Evolutionary conservation across 1,140 invertebrate species (phyloP).

Genomic region (Mesaphorura yosii): DNA sequence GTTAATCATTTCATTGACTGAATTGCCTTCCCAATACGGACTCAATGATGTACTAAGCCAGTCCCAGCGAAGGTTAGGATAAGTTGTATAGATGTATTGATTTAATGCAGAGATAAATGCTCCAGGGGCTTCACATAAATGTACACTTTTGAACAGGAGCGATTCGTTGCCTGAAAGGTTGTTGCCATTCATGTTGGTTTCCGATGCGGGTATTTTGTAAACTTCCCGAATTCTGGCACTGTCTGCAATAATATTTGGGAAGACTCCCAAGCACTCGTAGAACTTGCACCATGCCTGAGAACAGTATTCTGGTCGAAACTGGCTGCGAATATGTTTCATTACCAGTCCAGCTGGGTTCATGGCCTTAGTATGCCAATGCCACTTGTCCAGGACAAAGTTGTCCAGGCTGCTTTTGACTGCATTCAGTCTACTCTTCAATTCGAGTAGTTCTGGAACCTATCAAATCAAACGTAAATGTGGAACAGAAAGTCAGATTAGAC

Average conservation of each 20-base stretch:
- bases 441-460: constrained; percentile 36
- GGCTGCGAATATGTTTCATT: constrained; percentile 45
- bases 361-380: background rate
- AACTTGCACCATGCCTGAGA: constrained; percentile 48
- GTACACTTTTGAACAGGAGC: constrained; percentile 56
- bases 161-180: background rate
- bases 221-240: constrained; percentile 86
- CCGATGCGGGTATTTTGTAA: constrained; percentile 51
- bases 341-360: constrained; percentile 58
- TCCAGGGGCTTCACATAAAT: constrained; percentile 91
- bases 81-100: constrained; percentile 55
- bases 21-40: constrained; percentile 82
- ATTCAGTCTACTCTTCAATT: constrained; percentile 61
- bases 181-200: constrained; percentile 37
- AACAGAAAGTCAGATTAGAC: too few relatives aligned
- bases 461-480: too few relatives aligned
- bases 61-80: constrained; percentile 44
- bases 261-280: background rate
- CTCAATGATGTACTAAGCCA: constrained; percentile 80
- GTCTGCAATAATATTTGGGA: constrained; percentile 43
- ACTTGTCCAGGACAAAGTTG: constrained; percentile 42
- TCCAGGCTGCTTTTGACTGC: constrained; percentile 63
- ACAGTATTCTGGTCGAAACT: constrained; percentile 58
- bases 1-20: constrained; percentile 55
- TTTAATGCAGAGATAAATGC: constrained; percentile 81